Conservation (phyloP, 2,113 vertebrate genomes). For the Plecturocebus donacophilus region DNA sequence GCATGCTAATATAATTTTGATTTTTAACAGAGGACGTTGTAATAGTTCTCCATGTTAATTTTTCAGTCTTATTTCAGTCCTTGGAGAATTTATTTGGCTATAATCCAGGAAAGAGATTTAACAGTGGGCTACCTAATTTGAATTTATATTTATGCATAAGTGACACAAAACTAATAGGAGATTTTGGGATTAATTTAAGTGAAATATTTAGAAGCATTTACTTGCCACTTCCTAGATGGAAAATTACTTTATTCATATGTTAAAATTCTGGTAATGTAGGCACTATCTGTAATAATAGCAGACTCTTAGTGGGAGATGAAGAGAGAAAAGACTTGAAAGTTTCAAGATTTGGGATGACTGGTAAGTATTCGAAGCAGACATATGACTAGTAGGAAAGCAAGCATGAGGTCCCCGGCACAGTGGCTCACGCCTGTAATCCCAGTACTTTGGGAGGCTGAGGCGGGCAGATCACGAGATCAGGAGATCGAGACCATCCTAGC, state of each 20-base stretch:
- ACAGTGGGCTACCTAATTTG: neutral
- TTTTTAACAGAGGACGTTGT: neutral
- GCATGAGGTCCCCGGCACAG: neutral
- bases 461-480: too few relatives aligned
- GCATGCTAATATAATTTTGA: constrained; percentile 23
- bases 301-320: neutral
- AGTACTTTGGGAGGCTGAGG: too few relatives aligned
- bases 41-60: neutral
- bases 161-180: neutral
- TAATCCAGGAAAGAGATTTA: neutral
- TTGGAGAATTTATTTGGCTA: neutral
- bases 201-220: constrained; percentile 51
- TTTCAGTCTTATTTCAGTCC: neutral
- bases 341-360: neutral
- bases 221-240: neutral
- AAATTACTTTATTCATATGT: neutral
- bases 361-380: neutral
- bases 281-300: neutral
- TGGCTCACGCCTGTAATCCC: too few relatives aligned
- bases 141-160: neutral
- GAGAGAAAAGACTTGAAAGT: neutral
- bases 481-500: too few relatives aligned
- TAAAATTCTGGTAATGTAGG: constrained; percentile 26
- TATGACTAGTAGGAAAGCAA: neutral
- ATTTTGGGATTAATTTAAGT: neutral